Percentiles rank a stretch among this genome's conserved stretches.
phyloP scores from a whole-genome alignment of 1,140 invertebrate genomes.

The Drosophila ohnishii region DNA sequence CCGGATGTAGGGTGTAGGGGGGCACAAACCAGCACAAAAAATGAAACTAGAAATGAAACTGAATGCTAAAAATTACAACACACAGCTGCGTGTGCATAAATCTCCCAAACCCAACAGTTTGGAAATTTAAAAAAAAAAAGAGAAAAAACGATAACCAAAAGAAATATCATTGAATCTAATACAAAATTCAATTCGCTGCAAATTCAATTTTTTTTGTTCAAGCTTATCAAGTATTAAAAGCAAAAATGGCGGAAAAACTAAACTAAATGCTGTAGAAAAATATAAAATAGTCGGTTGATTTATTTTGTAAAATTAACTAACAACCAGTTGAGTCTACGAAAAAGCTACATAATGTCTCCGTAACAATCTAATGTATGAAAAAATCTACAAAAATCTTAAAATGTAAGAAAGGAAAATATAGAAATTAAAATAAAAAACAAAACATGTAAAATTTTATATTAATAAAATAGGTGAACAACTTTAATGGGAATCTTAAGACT shows the following conservation, averaged over 20 bases:
- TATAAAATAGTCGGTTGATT: background rate
- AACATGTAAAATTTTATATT: background rate
- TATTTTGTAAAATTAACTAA: background rate
- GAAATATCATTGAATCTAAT: constrained; percentile 35
- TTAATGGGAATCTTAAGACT: too few species aligned
- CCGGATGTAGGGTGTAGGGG: background rate
- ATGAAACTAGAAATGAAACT: constrained; percentile 54
- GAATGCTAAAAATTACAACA: constrained; percentile 78
- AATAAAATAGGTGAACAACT: background rate
- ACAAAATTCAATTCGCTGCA: constrained; percentile 61
- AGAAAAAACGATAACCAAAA: background rate
- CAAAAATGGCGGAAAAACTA: constrained; percentile 21
- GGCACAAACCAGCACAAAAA: constrained; percentile 23
- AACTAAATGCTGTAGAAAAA: background rate
- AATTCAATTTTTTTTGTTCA: constrained; percentile 28
- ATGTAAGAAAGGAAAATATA: background rate
- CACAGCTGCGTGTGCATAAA: constrained; percentile 80
- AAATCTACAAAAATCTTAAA: background rate
- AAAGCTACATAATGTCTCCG: background rate
- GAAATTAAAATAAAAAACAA: background rate
- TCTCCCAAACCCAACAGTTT: constrained; percentile 53
- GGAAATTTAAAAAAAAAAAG: constrained; percentile 41
- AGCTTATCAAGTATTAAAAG: constrained; percentile 69
- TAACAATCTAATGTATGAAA: too few species aligned
- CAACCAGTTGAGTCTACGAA: background rate